Percentiles rank a stretch among this genome's conserved stretches.
phyloP scores from a whole-genome alignment of 1,140 invertebrate genomes.

The Hyles vespertilio region DNA sequence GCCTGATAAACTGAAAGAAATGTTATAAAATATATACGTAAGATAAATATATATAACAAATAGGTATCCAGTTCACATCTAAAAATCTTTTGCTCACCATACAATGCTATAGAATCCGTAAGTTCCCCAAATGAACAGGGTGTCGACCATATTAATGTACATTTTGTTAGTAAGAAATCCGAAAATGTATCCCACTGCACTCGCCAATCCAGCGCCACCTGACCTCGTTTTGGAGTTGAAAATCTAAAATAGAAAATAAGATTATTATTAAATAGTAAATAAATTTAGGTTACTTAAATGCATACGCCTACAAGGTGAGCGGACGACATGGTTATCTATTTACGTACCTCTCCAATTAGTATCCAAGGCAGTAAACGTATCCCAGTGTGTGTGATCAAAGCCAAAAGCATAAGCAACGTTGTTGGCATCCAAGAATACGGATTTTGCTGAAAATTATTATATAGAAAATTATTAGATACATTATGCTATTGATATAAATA shows the following conservation, averaged over 20 bases:
- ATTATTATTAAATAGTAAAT: too few relatives aligned
- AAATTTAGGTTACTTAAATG: too few relatives aligned
- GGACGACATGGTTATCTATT: not conserved
- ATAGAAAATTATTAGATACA: too few relatives aligned
- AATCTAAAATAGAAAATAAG: constrained; percentile 40
- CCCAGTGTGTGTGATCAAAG: constrained; percentile 82
- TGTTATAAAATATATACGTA: constrained; percentile 1
- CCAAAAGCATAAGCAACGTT: constrained; percentile 79
- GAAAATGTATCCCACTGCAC: constrained; percentile 84
- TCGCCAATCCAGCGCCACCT: constrained; percentile 80
- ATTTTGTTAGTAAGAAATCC: constrained; percentile 84
- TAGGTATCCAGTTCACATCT: too few relatives aligned
- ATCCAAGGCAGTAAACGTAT: constrained; percentile 86
- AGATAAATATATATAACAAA: not conserved
- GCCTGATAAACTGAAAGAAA: constrained; percentile 62
- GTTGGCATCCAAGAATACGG: constrained; percentile 82
- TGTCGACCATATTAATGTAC: constrained; percentile 80
- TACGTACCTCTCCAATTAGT: constrained; percentile 81
- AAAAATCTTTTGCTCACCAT: constrained; percentile 28
- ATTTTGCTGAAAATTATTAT: constrained; percentile 45
- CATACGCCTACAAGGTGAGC: too few relatives aligned
- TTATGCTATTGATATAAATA: too few relatives aligned
- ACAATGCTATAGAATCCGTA: constrained; percentile 77
- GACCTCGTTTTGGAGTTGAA: constrained; percentile 81
- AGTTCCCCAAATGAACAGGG: constrained; percentile 80